phyloP scores from a whole-genome alignment of 2,888 invertebrate species.

The Melikaiella ostensackeni region DNA sequence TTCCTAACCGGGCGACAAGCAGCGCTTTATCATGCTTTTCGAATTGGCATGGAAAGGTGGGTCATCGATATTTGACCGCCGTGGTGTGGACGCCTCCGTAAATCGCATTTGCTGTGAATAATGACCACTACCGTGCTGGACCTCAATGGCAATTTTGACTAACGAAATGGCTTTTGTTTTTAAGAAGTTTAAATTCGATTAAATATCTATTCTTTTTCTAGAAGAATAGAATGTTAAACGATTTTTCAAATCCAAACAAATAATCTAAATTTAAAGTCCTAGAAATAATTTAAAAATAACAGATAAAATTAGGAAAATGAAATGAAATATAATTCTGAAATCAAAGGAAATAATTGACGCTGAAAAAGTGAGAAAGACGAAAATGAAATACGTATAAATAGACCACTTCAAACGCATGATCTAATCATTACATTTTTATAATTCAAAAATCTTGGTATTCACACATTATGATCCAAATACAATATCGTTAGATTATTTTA shows the following conservation, averaged over 20 bases:
- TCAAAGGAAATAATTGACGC: too few species aligned
- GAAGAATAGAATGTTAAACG: not conserved
- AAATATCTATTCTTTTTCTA: not conserved
- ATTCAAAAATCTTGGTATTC: too few species aligned
- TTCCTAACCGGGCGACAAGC: constrained; percentile 57
- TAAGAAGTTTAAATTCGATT: not conserved
- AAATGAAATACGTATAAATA: too few species aligned
- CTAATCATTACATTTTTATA: too few species aligned
- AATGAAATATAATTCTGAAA: too few species aligned
- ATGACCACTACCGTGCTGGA: not conserved
- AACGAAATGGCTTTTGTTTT: not conserved
- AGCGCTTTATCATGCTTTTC: constrained; percentile 57
- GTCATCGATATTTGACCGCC: constrained; percentile 51
- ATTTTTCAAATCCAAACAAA: not conserved
- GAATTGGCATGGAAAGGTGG: constrained; percentile 49
- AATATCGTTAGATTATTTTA: too few species aligned
- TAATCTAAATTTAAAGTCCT: not conserved
- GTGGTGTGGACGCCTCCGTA: constrained; percentile 46
- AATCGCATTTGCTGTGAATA: constrained; percentile 52
- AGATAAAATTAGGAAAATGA: too few species aligned
- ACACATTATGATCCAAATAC: too few species aligned
- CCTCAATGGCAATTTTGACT: not conserved
- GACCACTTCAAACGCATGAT: too few species aligned
- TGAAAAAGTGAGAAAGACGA: too few species aligned
- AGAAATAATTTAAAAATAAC: not conserved